These are phyloP conservation scores for Dicaeum eximium DNA, from an alignment of 2,113 vertebrate genomes.

Conservation along the genomic window DNA sequence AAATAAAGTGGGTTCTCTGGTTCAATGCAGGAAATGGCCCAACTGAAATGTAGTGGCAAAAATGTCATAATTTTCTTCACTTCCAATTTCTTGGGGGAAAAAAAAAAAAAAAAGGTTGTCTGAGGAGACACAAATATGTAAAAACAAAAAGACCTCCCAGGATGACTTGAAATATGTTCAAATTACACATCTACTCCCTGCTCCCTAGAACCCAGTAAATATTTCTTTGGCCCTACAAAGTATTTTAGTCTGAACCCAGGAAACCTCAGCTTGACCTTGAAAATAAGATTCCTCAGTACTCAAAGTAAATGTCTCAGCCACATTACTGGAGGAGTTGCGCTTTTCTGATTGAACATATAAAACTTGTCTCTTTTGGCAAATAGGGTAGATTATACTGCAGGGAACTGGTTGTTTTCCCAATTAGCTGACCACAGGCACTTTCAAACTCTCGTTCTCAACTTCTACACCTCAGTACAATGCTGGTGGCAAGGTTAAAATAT, in stretches of 20 bases:
- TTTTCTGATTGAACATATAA: slow-evolving; percentile 16
- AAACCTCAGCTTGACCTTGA: slow-evolving; percentile 54
- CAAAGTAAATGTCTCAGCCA: slow-evolving; percentile 33
- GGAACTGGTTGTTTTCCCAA: slow-evolving; percentile 11
- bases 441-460: background rate
- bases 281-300: slow-evolving; percentile 50
- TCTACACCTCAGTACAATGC: background rate
- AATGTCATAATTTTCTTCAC: background rate
- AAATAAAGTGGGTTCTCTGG: background rate
- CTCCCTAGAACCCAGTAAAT: slow-evolving; percentile 53
- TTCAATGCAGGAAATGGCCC: background rate
- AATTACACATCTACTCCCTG: slow-evolving; percentile 36
- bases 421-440: background rate
- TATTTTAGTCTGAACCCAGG: slow-evolving; percentile 44
- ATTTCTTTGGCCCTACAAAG: slow-evolving; percentile 40
- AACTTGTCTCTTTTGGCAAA: slow-evolving; percentile 33
- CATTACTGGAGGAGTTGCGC: slow-evolving; percentile 4
- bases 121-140: slow-evolving; percentile 33
- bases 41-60: background rate
- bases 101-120: background rate
- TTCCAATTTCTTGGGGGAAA: background rate
- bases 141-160: slow-evolving; percentile 57
- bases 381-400: background rate
- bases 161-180: slow-evolving; percentile 48
- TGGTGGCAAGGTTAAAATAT: slow-evolving; percentile 21